Percentiles rank a stretch among this genome's conserved stretches.
Conservation (phyloP, 2,797 vertebrate genomes). For the Brachymystax lenok region DNA sequence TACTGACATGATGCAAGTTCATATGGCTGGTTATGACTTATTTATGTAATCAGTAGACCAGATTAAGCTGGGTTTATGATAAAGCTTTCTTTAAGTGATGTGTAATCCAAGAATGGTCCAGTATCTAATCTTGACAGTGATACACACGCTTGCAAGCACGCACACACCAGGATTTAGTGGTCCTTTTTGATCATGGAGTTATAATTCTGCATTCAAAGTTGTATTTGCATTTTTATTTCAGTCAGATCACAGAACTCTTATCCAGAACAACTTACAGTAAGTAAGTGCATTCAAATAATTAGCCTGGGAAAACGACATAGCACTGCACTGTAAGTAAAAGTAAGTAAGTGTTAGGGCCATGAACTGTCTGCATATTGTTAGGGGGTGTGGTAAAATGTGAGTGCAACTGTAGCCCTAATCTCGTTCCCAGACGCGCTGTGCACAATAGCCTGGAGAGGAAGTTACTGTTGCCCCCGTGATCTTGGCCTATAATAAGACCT, state of each 20-base stretch:
- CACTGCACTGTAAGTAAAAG: neutral
- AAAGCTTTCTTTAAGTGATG: neutral
- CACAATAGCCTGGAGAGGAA: too few species aligned
- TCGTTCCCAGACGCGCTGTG: too few species aligned
- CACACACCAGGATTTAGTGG: conserved; percentile 3
- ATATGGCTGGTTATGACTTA: neutral
- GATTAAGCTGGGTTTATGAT: neutral
- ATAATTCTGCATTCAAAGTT: neutral
- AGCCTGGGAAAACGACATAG: neutral
- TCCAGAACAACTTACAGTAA: neutral
- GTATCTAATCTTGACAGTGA: conserved; percentile 5
- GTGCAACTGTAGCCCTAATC: neutral
- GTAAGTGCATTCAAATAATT: neutral
- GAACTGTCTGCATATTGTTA: neutral
- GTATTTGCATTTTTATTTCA: neutral
- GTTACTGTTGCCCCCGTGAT: neutral
- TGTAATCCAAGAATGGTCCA: neutral
- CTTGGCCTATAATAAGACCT: neutral
- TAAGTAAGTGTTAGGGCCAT: neutral
- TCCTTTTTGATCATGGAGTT: neutral
- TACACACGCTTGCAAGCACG: conserved; percentile 1
- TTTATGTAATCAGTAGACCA: neutral
- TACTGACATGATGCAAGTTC: neutral
- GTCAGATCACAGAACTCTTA: neutral
- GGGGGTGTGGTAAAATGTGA: neutral